Percentiles rank a stretch among this genome's conserved stretches.
phyloP scores from a whole-genome alignment of 2,888 invertebrate species.

The Troides helena region DNA sequence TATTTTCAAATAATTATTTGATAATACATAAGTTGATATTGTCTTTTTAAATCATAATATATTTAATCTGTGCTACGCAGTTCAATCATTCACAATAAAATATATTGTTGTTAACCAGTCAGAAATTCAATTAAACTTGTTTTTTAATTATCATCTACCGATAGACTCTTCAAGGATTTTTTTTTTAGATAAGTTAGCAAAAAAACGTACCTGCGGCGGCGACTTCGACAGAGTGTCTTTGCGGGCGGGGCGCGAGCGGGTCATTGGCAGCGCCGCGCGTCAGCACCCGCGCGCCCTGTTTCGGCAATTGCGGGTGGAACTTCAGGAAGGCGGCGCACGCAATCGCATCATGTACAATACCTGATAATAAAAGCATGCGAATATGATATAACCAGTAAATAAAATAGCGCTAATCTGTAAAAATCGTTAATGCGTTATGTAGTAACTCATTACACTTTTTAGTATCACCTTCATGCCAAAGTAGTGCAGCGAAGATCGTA shows the following conservation, averaged over 20 bases:
- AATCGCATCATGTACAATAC: slow-evolving; percentile 98
- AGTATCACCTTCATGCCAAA: slow-evolving; percentile 94
- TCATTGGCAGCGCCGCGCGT: slow-evolving; percentile 73
- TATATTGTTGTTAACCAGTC: too few relatives aligned
- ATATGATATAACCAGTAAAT: not conserved
- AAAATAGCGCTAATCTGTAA: not conserved
- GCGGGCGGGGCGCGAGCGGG: slow-evolving; percentile 54
- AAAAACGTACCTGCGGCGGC: slow-evolving; percentile 72
- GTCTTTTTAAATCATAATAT: too few relatives aligned
- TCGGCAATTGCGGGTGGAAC: slow-evolving; percentile 93
- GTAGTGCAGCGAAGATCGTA: slow-evolving; percentile 96
- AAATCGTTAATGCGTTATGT: not conserved
- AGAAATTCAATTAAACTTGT: too few relatives aligned
- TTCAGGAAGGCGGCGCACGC: slow-evolving; percentile 98
- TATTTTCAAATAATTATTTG: too few relatives aligned
- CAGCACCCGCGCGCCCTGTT: slow-evolving; percentile 86
- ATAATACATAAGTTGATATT: too few relatives aligned
- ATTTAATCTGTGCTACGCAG: too few relatives aligned
- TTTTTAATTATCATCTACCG: too few relatives aligned
- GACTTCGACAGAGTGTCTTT: slow-evolving; percentile 94
- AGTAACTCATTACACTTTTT: not conserved
- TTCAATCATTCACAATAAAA: too few relatives aligned
- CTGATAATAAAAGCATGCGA: slow-evolving; percentile 47
- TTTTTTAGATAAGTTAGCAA: too few relatives aligned
- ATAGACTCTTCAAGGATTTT: too few relatives aligned